Base-by-base conservation (phyloP, 2,888 invertebrate genomes). In the Tachina lurida region DNA sequence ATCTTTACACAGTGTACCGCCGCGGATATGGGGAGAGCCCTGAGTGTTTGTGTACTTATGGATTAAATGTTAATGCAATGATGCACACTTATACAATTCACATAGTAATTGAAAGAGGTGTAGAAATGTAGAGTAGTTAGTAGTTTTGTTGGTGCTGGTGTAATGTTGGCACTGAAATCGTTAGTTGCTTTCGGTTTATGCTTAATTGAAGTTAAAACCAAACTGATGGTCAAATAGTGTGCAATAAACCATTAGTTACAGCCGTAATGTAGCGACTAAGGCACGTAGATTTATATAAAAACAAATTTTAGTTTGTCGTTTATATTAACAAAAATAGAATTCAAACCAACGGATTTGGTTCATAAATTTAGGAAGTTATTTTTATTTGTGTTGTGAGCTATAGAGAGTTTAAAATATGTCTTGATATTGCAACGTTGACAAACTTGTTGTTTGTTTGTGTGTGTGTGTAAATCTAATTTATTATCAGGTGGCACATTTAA, bases 181-280 rank as follows among this genome's bases (percentile, higher is more conserved):
- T 60, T 43, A 62, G 68, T 74, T 45, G 54, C 22, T 56, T 68
- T 68, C 47, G 71, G 56, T 81, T 74, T 63, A 41, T 63, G 56
- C 63, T 70, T 78, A 81, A 85, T 85, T 85, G 81, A 80, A 81
- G 81, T 54, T 49, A 77, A 70, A 81, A 77, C 84, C 68, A 63
- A 68, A 62, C 47, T 74, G 81, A 52, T 63, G 77, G 81, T 82
- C 74, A 76, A 75, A 63, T n/a, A 62, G 70, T 70, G 39, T 74
- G n/a, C 58, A 77, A 74, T 81, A 78, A 78, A 82, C 63, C 39
- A 78, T 81, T 78, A 60, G 77, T 67, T 41, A 22, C 5, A 70
- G 22, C 70, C 17, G 58, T 43, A n/a, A 56, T 41, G 79, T 31
- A 7, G 10, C 8, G 31, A 1, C 68, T 56, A 10, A n/a, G 73